Evolutionary conservation across 2,888 invertebrate genomes (phyloP).

Genomic region (Eupeodes latifasciatus): DNA sequence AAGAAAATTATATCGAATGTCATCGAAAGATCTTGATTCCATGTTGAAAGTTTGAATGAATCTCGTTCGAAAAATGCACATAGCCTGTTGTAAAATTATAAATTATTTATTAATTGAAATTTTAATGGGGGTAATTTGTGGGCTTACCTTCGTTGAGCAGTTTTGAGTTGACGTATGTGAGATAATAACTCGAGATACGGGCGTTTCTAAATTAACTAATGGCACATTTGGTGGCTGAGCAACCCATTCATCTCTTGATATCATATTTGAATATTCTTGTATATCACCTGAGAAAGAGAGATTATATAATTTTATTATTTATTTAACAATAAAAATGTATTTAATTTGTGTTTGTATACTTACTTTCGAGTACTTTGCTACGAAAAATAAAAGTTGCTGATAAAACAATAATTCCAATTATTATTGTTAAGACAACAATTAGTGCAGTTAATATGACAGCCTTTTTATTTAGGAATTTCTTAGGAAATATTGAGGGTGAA

Average conservation of each 20-base stretch:
- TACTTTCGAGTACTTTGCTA: conserved; percentile 79
- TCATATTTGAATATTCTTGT: conserved; percentile 81
- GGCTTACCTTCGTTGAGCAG: conserved; percentile 85
- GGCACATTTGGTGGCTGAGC: conserved; percentile 86
- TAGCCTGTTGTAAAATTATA: conserved; percentile 82
- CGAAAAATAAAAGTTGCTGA: conserved; percentile 71
- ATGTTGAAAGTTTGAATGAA: conserved; percentile 89
- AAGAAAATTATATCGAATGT: conserved; percentile 91
- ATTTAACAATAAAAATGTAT: background rate
- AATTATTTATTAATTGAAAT: too few species aligned
- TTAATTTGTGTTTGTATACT: conserved; percentile 72
- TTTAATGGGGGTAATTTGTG: conserved; percentile 21
- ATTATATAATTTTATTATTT: background rate
- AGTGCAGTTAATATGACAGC: conserved; percentile 73
- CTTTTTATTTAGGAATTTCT: conserved; percentile 75
- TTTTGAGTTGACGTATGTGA: conserved; percentile 88
- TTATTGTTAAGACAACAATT: conserved; percentile 77
- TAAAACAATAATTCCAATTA: conserved; percentile 78
- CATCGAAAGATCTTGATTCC: conserved; percentile 87
- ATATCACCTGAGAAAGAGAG: background rate
- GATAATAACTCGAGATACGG: conserved; percentile 86
- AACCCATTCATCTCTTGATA: conserved; percentile 87
- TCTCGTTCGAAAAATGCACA: conserved; percentile 87
- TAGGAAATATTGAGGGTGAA: conserved; percentile 55
- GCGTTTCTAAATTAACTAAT: conserved; percentile 84